Base-by-base conservation (phyloP, 2,888 invertebrate genomes). In the Thereva unica region DNA sequence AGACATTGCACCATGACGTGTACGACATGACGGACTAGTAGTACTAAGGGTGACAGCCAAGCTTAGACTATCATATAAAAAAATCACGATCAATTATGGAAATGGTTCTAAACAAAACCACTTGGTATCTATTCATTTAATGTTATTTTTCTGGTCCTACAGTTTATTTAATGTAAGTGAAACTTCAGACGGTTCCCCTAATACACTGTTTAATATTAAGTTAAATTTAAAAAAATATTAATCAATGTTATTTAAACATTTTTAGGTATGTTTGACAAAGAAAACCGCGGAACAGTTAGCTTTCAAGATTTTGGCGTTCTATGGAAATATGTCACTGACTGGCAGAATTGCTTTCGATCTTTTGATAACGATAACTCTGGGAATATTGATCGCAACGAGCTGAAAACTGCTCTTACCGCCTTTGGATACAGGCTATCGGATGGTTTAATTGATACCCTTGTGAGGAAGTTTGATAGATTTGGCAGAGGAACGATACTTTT, bases 241-340 rank as follows among this genome's bases (percentile, higher is more conserved):
- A 23, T 2, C 2, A 2, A 23, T 23, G 23, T 2, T 23, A 23
- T 23, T 23, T 23, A 23, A 38, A 38, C 8, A 37, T 80, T 85
- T 82, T 72, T 82, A 87, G 91, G 91, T 74, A 91, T 98, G 97
- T 97, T 96, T 84, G 98, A 99, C 79, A 88, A 89, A 71, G 90
- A 93, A 75, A 91, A 89, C 75, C 86, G 89, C 75, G 97, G 97
- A 5, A 91, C 90, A 1, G 95, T 99, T 65, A 91, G 88, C 73
- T 97, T 97, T 80, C 91, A 95, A 75, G 97, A 98, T 80, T 99
- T 99, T 82, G 92, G 93, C 56, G 91, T 94, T 0, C 82, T 99
- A 0, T 99, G 98, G 98, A 95, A 96, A 78, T 99, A 97, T 80
- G 93, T 99, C 0, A 94, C 93, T 5, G 97, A 98, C 76, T 99